Base-by-base conservation (phyloP, 2,113 vertebrate species). In the Cisticola juncidis region DNA sequence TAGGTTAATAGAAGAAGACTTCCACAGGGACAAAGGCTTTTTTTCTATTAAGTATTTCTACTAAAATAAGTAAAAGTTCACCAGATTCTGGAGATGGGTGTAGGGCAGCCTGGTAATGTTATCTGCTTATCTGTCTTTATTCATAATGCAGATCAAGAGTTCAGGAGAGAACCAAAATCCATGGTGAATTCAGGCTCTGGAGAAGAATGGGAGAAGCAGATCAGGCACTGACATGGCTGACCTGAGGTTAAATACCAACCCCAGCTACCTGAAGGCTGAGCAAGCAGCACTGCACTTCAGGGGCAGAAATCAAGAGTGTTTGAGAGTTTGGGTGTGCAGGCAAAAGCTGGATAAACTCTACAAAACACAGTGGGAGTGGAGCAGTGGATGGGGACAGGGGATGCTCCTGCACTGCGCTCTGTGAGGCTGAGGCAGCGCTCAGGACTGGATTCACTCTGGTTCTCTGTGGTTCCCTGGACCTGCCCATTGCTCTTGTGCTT, bases 11-110 rank as follows among this genome's bases (percentile, higher is more conserved):
- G 44, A 65, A 76, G 36, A 85, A 95, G 57, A n/a, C 13, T 91
- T 83, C 48, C 1, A 0, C 53, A 77, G 84, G 36, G 64, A 64
- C 54, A 92, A 87, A 73, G 26, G 10, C 14, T 88, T 88, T 94
- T 93, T 91, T 94, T 79, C 60, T 64, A 72, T 76, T 58, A 86
- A 71, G 17, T 78, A 47, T 79, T 95, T 93, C 56, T 86, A 82
- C 77, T 81, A 76, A 73, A 48, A 35, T 51, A 62, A 70, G 68
- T 51, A 88, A 64, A 95, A 87, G 57, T 86, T 91, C 61, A 38
- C 42, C 35, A 54, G 2, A 60, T 95, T 88, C 85, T 92, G 68
- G 57, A 93, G 81, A 69, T 38, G 26, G 62, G 81, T 81, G 62
- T 57, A 79, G 77, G 56, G 62, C 66, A 91, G 74, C 29, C 44